phyloP scores from a whole-genome alignment of 2,113 vertebrate genomes.

The Bungarus multicinctus region DNA sequence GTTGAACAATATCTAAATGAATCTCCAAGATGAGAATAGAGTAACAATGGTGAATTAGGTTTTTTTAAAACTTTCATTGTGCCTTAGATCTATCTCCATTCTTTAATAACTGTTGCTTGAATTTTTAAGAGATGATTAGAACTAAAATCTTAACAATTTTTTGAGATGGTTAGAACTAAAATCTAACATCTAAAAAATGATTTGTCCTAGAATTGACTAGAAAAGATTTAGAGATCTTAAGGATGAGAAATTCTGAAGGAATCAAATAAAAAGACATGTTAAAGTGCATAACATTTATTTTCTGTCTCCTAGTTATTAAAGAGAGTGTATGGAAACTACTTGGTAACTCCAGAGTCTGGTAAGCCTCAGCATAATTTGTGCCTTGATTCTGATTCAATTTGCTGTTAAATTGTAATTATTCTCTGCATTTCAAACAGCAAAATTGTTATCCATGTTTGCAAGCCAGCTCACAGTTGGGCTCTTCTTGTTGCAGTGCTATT shows the following conservation, averaged over 20 bases:
- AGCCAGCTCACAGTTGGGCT: slow-evolving; percentile 1
- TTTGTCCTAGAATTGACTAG: not conserved
- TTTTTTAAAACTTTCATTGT: not conserved
- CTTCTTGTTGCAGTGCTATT: not conserved
- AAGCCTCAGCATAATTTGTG: slow-evolving; percentile 48
- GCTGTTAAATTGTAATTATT: slow-evolving; percentile 17
- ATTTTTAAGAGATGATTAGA: not conserved
- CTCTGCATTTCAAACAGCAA: slow-evolving; percentile 8
- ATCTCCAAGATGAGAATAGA: not conserved
- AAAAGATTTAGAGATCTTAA: not conserved
- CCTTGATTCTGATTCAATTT: not conserved
- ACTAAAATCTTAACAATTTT: not conserved
- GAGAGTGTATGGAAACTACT: slow-evolving; percentile 85
- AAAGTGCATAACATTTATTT: slow-evolving; percentile 10
- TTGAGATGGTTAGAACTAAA: not conserved
- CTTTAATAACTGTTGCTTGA: not conserved
- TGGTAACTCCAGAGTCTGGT: slow-evolving; percentile 87
- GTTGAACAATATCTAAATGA: not conserved
- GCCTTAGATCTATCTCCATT: not conserved
- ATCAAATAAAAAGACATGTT: slow-evolving; percentile 8
- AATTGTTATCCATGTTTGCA: not conserved
- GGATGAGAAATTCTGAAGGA: not conserved
- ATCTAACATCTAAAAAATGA: not conserved
- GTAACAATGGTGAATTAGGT: not conserved
- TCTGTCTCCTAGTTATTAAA: slow-evolving; percentile 83